Conservation (phyloP, 1,140 invertebrate genomes). For the Drosophila bocki region DNA sequence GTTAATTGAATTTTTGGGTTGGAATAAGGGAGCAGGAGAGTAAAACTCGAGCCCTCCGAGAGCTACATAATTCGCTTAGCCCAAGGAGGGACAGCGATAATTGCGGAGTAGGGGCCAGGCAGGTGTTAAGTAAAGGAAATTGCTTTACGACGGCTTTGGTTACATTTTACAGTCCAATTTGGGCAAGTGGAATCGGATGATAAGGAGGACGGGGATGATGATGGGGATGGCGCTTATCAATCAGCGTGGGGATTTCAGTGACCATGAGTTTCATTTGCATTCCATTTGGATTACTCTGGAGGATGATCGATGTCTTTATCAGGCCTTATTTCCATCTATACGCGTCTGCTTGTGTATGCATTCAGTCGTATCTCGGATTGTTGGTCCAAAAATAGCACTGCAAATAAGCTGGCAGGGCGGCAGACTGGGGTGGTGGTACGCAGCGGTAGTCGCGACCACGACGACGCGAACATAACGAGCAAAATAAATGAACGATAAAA, state of each 20-base stretch:
- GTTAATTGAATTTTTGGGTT: constrained; percentile 45
- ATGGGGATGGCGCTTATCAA: constrained; percentile 31
- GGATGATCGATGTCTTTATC: constrained; percentile 44
- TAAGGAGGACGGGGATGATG: not conserved
- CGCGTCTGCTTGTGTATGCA: constrained; percentile 10
- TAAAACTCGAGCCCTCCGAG: constrained; percentile 12
- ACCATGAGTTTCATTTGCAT: constrained; percentile 46
- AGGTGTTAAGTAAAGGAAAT: constrained; percentile 24
- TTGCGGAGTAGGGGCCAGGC: not conserved
- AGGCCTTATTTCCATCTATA: not conserved
- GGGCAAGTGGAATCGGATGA: constrained; percentile 13
- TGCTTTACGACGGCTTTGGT: constrained; percentile 22
- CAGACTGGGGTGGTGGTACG: not conserved
- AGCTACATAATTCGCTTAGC: constrained; percentile 35
- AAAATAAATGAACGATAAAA: constrained; percentile 83
- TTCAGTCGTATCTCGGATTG: constrained; percentile 16
- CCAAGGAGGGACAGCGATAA: not conserved
- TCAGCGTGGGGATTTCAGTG: constrained; percentile 34
- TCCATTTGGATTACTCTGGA: constrained; percentile 12
- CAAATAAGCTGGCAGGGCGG: constrained; percentile 30
- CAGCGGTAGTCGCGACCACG: constrained; percentile 11
- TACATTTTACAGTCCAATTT: constrained; percentile 43
- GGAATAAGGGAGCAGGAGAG: not conserved
- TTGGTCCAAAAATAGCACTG: constrained; percentile 41
- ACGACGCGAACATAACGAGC: constrained; percentile 60